Conservation (phyloP, 2,113 vertebrate species). For the Carassius carassius region DNA sequence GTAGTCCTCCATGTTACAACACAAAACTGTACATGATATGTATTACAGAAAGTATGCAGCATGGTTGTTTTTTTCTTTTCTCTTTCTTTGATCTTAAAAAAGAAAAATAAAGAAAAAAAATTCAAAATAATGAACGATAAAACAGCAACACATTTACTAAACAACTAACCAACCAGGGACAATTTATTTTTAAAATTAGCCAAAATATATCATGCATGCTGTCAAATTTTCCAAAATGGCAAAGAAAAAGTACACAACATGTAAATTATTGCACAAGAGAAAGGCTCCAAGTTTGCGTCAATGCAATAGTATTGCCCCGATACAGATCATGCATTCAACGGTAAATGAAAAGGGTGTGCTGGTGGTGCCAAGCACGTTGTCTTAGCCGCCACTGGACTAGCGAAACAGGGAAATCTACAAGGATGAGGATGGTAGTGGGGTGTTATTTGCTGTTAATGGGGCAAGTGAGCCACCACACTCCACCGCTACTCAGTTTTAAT, state of each 20-base stretch:
- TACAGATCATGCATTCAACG: constrained; percentile 99
- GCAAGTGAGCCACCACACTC: constrained; percentile 68
- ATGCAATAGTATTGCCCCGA: constrained; percentile 99
- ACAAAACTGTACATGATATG: constrained; percentile 98
- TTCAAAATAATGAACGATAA: constrained; percentile 78
- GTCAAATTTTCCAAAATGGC: constrained; percentile 89
- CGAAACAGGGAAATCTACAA: constrained; percentile 86
- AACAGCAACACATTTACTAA: constrained; percentile 97
- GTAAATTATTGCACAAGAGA: constrained; percentile 99
- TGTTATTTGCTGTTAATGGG: constrained; percentile 60
- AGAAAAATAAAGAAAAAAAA: constrained; percentile 61
- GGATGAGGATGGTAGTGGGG: constrained; percentile 71
- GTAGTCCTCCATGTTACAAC: no score
- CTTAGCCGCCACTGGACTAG: constrained; percentile 90
- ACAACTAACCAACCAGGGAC: constrained; percentile 98
- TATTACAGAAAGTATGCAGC: constrained; percentile 97
- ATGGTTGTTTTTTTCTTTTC: constrained; percentile 81
- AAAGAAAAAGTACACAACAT: constrained; percentile 94
- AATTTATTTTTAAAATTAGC: constrained; percentile 86
- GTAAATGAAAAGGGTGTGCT: constrained; percentile 92
- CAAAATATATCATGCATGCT: constrained; percentile 99
- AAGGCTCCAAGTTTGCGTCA: constrained; percentile 99
- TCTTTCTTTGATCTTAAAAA: constrained; percentile 73
- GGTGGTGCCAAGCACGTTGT: constrained; percentile 96
- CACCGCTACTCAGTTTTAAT: constrained; percentile 99